Evolutionary conservation across 2,888 invertebrate genomes (phyloP).

Genomic region (Shargacucullia verbasci): DNA sequence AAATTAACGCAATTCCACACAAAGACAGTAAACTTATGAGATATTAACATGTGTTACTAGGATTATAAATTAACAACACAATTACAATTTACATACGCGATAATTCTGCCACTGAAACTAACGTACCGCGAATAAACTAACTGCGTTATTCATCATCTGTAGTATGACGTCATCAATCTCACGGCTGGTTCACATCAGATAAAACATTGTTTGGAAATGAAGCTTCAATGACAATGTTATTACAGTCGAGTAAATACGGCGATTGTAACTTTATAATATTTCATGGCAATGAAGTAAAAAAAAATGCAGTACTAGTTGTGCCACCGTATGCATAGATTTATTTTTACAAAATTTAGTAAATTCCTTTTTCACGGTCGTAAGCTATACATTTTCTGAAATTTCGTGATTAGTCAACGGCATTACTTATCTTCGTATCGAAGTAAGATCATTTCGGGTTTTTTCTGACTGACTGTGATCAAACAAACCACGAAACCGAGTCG

Average conservation of each 20-base stretch:
- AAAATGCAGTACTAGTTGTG: too few relatives aligned
- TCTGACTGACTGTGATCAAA: too few relatives aligned
- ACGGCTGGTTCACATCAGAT: slow-evolving; percentile 29
- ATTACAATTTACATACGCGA: slow-evolving; percentile 61
- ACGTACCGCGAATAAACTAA: slow-evolving; percentile 39
- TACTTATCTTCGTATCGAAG: too few relatives aligned
- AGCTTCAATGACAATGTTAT: slow-evolving; percentile 31
- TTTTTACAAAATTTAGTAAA: too few relatives aligned
- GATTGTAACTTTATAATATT: too few relatives aligned
- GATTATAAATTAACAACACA: slow-evolving; percentile 65
- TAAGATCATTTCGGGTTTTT: too few relatives aligned
- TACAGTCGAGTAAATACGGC: background rate
- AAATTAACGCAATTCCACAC: slow-evolving; percentile 50
- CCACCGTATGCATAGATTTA: too few relatives aligned
- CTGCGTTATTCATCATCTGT: slow-evolving; percentile 33
- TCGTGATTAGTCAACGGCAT: too few relatives aligned
- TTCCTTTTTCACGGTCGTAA: too few relatives aligned
- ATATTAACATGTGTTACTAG: slow-evolving; percentile 60
- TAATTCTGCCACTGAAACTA: slow-evolving; percentile 49
- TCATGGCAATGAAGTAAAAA: too few relatives aligned
- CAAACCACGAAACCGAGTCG: too few relatives aligned
- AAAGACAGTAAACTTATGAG: slow-evolving; percentile 54
- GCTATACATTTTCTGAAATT: too few relatives aligned
- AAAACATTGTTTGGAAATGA: slow-evolving; percentile 41
- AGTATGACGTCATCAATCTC: slow-evolving; percentile 43